These are phyloP conservation scores for Drosophila suzukii DNA, from an alignment of 1,140 invertebrate genomes.

Conservation along the genomic window DNA sequence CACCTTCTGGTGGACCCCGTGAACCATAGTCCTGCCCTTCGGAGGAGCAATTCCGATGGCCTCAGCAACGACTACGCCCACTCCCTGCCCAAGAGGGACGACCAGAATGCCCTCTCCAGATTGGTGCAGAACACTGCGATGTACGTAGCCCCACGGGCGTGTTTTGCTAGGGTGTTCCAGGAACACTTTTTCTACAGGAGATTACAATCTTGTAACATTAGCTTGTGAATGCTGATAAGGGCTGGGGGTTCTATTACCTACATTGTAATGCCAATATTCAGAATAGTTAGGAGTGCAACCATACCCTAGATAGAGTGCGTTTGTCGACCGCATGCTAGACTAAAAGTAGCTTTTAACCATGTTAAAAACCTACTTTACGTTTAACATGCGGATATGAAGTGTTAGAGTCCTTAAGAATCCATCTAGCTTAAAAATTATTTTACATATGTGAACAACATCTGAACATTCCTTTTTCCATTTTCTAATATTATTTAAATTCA, in stretches of 20 bases:
- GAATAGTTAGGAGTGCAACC: background rate
- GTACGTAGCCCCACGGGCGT: constrained; percentile 86
- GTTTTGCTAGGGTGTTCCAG: background rate
- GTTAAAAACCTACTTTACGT: too few species aligned
- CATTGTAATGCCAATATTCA: background rate
- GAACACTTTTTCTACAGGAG: too few species aligned
- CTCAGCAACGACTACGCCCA: constrained; percentile 87
- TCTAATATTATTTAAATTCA: too few species aligned
- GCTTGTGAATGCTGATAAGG: background rate
- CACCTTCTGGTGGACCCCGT: constrained; percentile 89
- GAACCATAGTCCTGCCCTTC: constrained; percentile 88
- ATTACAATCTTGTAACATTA: background rate
- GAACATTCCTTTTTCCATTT: too few species aligned
- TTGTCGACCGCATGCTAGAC: too few species aligned
- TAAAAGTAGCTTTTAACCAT: too few species aligned
- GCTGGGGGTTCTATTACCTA: background rate
- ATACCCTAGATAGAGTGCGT: too few species aligned
- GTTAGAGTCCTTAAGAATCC: too few species aligned
- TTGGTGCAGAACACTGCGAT: constrained; percentile 95
- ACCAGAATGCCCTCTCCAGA: constrained; percentile 93
- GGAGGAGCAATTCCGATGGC: constrained; percentile 88
- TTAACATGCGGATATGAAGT: too few species aligned
- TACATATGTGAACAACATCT: too few species aligned
- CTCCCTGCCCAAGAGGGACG: constrained; percentile 92
- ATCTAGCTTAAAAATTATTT: too few species aligned